Evolutionary conservation across 1,140 invertebrate species (phyloP).

Genomic region (Ceratoteleas bidentatus): DNA sequence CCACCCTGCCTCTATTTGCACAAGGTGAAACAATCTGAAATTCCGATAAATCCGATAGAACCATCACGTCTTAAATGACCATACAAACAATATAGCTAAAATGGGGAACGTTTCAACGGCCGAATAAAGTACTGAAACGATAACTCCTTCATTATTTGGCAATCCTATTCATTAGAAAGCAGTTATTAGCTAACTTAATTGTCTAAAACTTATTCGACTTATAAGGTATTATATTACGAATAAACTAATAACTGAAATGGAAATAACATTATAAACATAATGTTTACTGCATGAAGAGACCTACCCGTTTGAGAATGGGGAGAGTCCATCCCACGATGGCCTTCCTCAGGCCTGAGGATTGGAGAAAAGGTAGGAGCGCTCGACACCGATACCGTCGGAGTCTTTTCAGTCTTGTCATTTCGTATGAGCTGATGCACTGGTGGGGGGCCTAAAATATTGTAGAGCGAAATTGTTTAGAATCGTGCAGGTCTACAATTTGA

Average conservation of each 20-base stretch:
- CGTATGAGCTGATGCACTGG: conserved; percentile 80
- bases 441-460: conserved; percentile 73
- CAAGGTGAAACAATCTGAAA: too few relatives aligned
- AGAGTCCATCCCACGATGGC: conserved; percentile 79
- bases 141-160: background rate
- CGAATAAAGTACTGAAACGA: too few relatives aligned
- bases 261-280: too few relatives aligned
- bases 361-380: conserved; percentile 79
- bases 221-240: background rate
- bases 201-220: background rate
- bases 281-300: conserved; percentile 26
- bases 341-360: conserved; percentile 79
- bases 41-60: too few relatives aligned
- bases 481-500: too few relatives aligned
- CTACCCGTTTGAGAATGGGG: conserved; percentile 81
- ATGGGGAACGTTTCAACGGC: background rate
- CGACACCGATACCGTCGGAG: conserved; percentile 79
- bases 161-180: conserved; percentile 19
- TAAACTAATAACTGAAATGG: too few relatives aligned
- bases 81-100: conserved; percentile 18
- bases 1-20: too few relatives aligned
- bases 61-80: too few relatives aligned
- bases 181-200: conserved; percentile 44
- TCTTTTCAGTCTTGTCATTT: conserved; percentile 82
- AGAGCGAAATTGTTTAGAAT: too few relatives aligned